Evolutionary conservation across 2,797 vertebrate species (phyloP).

Genomic region (Erethizon dorsatum): DNA sequence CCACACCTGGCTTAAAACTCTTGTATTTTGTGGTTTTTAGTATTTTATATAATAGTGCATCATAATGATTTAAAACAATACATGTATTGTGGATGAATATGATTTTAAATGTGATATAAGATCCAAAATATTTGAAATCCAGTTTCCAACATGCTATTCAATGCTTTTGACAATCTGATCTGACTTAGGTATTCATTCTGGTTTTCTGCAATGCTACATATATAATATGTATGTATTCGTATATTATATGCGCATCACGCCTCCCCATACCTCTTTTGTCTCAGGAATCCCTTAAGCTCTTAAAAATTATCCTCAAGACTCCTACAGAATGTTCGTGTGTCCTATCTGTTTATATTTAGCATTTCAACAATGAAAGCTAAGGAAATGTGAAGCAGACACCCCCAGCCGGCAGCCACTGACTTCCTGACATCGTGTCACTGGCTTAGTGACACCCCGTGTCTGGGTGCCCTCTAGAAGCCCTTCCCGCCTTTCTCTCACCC

Average conservation of each 20-base stretch:
- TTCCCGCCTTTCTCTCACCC: background rate
- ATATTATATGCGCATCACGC: background rate
- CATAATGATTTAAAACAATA: conserved; percentile 6
- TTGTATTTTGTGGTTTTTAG: background rate
- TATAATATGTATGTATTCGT: background rate
- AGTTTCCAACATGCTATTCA: background rate
- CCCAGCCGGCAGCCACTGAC: background rate
- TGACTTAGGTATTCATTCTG: background rate
- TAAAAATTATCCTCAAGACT: background rate
- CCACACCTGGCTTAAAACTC: background rate
- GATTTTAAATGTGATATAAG: conserved; percentile 1
- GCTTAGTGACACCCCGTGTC: background rate
- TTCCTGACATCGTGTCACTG: background rate
- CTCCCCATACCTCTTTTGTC: background rate
- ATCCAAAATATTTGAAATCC: background rate
- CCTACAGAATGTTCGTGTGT: background rate
- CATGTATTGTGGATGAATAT: background rate
- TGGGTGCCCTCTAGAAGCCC: too few relatives aligned
- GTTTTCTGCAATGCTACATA: too few relatives aligned
- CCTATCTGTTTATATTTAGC: background rate
- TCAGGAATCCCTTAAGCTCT: background rate
- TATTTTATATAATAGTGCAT: background rate
- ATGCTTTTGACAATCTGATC: background rate
- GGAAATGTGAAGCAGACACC: background rate
- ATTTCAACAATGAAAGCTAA: conserved; percentile 9